phyloP scores from a whole-genome alignment of 2,888 invertebrate genomes.

The Ptychoptera contaminata region DNA sequence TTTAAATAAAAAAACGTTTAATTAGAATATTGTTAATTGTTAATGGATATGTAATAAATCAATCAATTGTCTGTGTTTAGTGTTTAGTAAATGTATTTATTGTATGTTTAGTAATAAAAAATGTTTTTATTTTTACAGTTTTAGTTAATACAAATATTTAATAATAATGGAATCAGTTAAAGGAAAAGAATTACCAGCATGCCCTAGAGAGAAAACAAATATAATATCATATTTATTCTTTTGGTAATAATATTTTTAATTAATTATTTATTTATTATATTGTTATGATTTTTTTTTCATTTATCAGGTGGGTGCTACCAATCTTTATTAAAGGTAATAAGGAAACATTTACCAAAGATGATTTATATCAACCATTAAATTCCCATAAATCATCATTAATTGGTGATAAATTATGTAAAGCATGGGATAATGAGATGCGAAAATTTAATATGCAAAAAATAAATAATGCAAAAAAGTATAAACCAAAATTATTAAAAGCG shows the following conservation, averaged over 20 bases:
- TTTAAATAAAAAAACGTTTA: too few species aligned
- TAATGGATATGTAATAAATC: too few species aligned
- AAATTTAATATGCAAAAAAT: slow-evolving; percentile 9
- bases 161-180: too few species aligned
- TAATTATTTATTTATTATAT: too few species aligned
- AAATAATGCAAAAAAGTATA: slow-evolving; percentile 23
- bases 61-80: too few species aligned
- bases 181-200: slow-evolving; percentile 29
- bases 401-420: slow-evolving; percentile 39
- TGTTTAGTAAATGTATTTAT: too few species aligned
- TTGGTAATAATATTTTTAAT: slow-evolving; percentile 27
- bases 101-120: too few species aligned
- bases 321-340: slow-evolving; percentile 59
- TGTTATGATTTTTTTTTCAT: too few species aligned
- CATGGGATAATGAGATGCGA: slow-evolving; percentile 41
- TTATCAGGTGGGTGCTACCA: slow-evolving; percentile 59
- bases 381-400: slow-evolving; percentile 42
- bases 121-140: too few species aligned
- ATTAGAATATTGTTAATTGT: too few species aligned
- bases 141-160: too few species aligned
- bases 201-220: slow-evolving; percentile 42
- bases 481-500: slow-evolving; percentile 38
- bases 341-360: slow-evolving; percentile 53
- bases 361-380: slow-evolving; percentile 53
- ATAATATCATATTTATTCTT: slow-evolving; percentile 45